Base-by-base conservation (phyloP, 1,140 invertebrate genomes). In the Ostrea denselamellosa region DNA sequence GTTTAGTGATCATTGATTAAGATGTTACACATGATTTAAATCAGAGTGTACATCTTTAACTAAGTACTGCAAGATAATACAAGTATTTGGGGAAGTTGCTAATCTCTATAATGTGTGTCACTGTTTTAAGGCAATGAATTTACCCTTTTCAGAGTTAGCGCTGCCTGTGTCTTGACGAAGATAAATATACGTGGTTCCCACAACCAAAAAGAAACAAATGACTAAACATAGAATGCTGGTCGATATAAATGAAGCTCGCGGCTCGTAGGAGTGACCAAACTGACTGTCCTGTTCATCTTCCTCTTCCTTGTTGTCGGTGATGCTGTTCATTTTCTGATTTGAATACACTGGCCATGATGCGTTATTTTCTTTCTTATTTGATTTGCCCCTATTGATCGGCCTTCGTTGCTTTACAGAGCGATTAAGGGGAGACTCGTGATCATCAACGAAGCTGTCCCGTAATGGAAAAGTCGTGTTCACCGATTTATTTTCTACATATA, bases 401-500 rank as follows among this genome's bases (percentile, higher is more conserved):
- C 68, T 51, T 25, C 44, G 34, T n/a, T 56, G 44, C 52, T 52
- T 86, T 25, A 34, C 68, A 54, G 52, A 51, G 68, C 34, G 51
- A 54, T 51, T 51, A 83, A 52, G 2, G 17, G 71, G 54, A 14
- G 25, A 62, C 44, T 51, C 54, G 22, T 87, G 83, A 81, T 88
- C 83, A 77, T 71, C 77, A 28, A 88, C 87, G 25, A 86, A 87
- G 89, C 88, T 90, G 44, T 89, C 88, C 85, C 89, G 85, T 44
- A 90, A 82, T 56, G 85, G 52, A 81, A 93, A 92, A 22, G 91
- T 91, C 52, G 91, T 93, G 86, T 93, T 93, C 22, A 93, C 89
- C 17, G 91, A 93, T 83, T 92, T 92, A 86, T 93, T 93, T 85
- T 92, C 91, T 77, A 91, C 90, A 87, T 91, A 92, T 3, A 90